Base-by-base conservation (phyloP, 2,113 vertebrate genomes). In the Aramus guarauna region DNA sequence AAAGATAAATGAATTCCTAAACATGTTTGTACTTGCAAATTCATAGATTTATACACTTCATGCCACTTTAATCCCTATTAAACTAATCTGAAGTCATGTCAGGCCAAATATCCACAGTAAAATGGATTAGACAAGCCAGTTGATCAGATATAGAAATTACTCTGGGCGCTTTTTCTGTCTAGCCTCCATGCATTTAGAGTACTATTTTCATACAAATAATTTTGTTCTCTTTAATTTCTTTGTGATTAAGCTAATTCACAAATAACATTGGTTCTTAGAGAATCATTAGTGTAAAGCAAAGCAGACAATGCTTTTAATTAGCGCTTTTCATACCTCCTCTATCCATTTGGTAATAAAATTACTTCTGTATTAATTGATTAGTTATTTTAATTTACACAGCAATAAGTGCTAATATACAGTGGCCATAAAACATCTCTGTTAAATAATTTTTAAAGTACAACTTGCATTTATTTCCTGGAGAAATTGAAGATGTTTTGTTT, bases 41-140 rank as follows among this genome's bases (percentile, higher is more conserved):
- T 94, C 96, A 92, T 86, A 94, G 77, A 95, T 84, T 96, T 97
- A 97, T 94, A 97, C 68, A 97, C 92, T 97, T 97, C 96, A 92
- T 95, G 96, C 95, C 92, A 95, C 92, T 97, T 98, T 97, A 98
- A 98, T 97, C 93, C 92, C 91, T 96, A 95, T 97, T 98, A 98
- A 98, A 93, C 91, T 97, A 96, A 98, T 97, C 93, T 97, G 94
- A 97, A 98, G 96, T 97, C 97, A 92, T 86, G 96, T 98, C 97
- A 98, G 97, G 96, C 94, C 97, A 98, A 74, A 90, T 88, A 74
- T 92, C 97, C 97, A 80, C 72, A 96, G 91, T 92, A 97, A 98
- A 98, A 98, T 96, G 97, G 97, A 98, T 98, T 98, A 98, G 97
- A 96, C 94, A 97, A 97, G 94, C 85, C 89, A 72, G 90, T 84